A percentile compares a stretch with the other conserved stretches of the same genome.
Evolutionary conservation across 2,113 vertebrate species (phyloP).

Genomic region (Perognathus longimembris): DNA sequence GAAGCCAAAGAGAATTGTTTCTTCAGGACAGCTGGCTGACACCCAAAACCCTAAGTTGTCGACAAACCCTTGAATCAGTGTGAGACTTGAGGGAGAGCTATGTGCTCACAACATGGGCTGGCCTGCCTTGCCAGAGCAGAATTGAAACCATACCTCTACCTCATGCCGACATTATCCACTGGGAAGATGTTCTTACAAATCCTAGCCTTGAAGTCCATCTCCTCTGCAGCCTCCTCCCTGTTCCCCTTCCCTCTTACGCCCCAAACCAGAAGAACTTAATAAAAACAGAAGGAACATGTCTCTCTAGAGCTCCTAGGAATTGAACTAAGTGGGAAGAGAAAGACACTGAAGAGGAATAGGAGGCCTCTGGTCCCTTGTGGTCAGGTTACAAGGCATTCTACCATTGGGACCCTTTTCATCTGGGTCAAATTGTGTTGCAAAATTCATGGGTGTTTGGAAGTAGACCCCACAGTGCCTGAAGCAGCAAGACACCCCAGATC

Average conservation of each 20-base stretch:
- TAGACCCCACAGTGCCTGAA: neutral
- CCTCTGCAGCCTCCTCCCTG: neutral
- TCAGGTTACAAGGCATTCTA: neutral
- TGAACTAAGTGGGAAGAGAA: neutral
- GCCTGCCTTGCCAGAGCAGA: conserved; percentile 21
- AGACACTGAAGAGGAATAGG: neutral
- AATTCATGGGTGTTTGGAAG: too few species aligned
- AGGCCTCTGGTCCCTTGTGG: neutral
- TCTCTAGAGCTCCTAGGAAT: conserved; percentile 3
- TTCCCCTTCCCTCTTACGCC: conserved; percentile 1
- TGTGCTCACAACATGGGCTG: conserved; percentile 48
- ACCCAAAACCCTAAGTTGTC: conserved; percentile 57
- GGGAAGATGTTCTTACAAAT: conserved; percentile 44
- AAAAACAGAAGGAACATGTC: conserved; percentile 37
- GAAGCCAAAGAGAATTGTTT: conserved; percentile 18
- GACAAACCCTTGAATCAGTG: conserved; percentile 56
- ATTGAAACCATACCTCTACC: conserved; percentile 57
- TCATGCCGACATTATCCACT: conserved; percentile 35
- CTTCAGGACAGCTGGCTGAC: conserved; percentile 49
- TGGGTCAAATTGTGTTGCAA: neutral
- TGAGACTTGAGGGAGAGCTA: conserved; percentile 57
- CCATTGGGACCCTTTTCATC: neutral
- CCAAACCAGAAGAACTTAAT: conserved; percentile 40
- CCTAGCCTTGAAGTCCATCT: conserved; percentile 14
- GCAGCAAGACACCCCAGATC: neutral